Base-by-base conservation (phyloP, 1,140 invertebrate species). In the Frieseomelitta varia region DNA sequence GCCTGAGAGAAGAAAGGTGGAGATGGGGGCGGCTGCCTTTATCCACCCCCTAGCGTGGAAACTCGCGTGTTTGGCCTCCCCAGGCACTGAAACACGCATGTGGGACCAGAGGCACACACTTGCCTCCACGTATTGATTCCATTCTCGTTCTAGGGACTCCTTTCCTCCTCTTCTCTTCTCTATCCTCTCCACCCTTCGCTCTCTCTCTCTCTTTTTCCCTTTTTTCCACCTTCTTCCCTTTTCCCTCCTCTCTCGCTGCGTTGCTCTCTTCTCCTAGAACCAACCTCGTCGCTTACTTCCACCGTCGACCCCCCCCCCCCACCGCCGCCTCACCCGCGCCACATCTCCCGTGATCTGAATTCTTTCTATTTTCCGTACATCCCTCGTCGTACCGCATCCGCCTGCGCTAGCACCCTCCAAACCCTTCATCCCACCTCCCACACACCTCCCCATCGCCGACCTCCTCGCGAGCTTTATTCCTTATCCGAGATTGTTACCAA, bases 401-500 rank as follows among this genome's bases (percentile, higher is more conserved):
- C 85, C 75, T 85, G 17, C 65, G 65, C 67, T 53, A 74, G 68
- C 80, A 75, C 86, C 81, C 79, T 87, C 75, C 69, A 34, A 77
- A 76, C 76, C 76, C 81, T 75, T 65, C 85, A 15, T 78, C 63
- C 77, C 14, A 58, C 51, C 68, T 30, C 77, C 61, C 51, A 34
- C 74, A 81, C 61, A 69, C 47, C 67, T 30, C 56, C 65, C 85
- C 71, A 21, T n/a, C 56, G 10, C 72, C 80, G 51, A 27, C 53
- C 78, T 53, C 86, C 69, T 78, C 81, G 71, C 87, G 85, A 90
- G 87, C 89, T 91, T 90, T 90, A 92, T 92, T 92, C 81, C 91
- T 93, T 92, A 93, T 93, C 92, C 92, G 92, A 93, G 92, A 91
- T 92, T 93, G 93, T 93, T 93, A 93, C 93, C 90, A 88, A 92